Base-by-base conservation (phyloP, 2,113 vertebrate species). In the Rhombomys opimus region DNA sequence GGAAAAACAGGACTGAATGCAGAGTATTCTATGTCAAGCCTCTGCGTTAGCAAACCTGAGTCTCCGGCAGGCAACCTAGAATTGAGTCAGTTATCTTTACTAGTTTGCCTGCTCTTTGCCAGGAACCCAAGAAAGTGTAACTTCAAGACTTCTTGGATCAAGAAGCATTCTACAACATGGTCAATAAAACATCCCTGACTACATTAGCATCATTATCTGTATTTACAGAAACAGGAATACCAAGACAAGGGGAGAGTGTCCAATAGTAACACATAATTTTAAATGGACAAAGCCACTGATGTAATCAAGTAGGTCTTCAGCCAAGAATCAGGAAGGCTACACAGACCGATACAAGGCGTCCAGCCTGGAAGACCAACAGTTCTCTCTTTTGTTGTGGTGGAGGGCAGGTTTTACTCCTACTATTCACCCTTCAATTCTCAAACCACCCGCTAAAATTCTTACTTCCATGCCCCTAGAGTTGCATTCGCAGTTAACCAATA, bases 181-280 rank as follows among this genome's bases (percentile, higher is more conserved):
- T 95, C 75, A 93, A 68, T 84, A 82, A 94, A 93, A 94, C 59
- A 93, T 32, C 41, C 84, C n/a, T 96, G 25, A 78, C 82, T 68
- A 89, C 57, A 93, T 52, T 81, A 90, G 73, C 85, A 95, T 85
- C 35, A 27, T 94, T 75, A 84, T 59, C 11, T 41, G 80, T 27
- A 81, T 91, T 87, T 81, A 95, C 0, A 95, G 68, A 91, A 61
- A 57, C 32, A 72, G 10, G 77, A 15, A 67, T 67, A 76, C 73
- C 38, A 85, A 93, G 65, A 72, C 61, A 54, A 5, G 50, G 84
- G 18, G 32, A 73, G 30, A 22, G 32, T 80, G 27, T 75, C 70
- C 85, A 95, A 81, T 6, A 80, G 70, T 80, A 82, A 68, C 75
- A 86, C 87, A 59, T 10, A 85, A 41, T 94, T 90, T 81, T 41